Conservation (phyloP, 2,113 vertebrate genomes). For the Hippolais icterina region DNA sequence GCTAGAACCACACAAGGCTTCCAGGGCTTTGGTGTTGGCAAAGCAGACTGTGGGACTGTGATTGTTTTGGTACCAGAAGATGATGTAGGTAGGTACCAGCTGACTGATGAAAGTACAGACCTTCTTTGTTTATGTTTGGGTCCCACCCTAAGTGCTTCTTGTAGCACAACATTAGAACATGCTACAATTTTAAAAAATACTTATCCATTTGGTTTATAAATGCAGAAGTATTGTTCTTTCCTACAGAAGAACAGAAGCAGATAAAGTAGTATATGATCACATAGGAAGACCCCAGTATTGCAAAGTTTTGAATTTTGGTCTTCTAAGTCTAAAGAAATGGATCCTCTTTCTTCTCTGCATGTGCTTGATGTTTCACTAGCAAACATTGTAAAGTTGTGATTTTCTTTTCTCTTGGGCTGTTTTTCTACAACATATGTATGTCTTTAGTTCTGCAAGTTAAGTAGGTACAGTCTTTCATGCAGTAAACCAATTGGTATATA, state of each 20-base stretch:
- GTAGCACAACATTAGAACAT: not conserved
- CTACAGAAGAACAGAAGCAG: not conserved
- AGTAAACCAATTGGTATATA: not conserved
- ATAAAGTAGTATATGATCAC: not conserved
- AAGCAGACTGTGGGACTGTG: not conserved
- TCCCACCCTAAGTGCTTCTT: not conserved
- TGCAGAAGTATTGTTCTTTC: not conserved
- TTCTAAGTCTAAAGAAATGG: not conserved
- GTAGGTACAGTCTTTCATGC: not conserved
- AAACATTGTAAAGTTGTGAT: not conserved
- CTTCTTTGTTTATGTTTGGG: not conserved
- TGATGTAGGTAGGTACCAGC: not conserved
- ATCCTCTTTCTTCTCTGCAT: not conserved
- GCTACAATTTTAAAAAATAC: fast-evolving
- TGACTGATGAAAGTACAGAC: not conserved
- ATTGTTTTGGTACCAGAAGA: not conserved
- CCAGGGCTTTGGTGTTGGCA: not conserved
- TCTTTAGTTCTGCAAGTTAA: not conserved
- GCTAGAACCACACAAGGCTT: not conserved
- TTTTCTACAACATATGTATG: not conserved
- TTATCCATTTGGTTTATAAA: not conserved
- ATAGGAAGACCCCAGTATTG: not conserved
- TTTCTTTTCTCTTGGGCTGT: not conserved
- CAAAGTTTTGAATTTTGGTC: not conserved
- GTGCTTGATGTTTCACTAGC: not conserved